These are phyloP conservation scores for Mugil cephalus DNA, from an alignment of 2,113 vertebrate species.

Conservation along the genomic window DNA sequence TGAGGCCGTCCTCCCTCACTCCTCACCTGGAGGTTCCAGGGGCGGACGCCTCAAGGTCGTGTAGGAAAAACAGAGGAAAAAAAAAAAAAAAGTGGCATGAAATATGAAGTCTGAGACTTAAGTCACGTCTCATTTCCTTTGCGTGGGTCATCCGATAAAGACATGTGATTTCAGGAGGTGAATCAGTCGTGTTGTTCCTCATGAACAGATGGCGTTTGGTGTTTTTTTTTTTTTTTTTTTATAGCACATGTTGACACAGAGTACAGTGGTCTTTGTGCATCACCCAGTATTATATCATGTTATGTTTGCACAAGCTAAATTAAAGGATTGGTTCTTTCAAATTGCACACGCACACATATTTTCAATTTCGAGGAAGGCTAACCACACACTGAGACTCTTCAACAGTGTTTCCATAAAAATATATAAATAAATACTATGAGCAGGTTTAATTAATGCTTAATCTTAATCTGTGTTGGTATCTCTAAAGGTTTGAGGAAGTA, in stretches of 20 bases:
- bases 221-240: neutral
- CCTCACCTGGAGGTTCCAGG: constrained; percentile 30
- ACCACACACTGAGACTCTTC: no score
- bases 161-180: constrained; percentile 4
- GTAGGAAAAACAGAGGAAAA: constrained; percentile 37
- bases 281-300: constrained; percentile 24
- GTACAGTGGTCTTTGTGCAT: constrained; percentile 9
- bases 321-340: neutral
- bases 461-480: no score
- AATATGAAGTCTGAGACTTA: neutral
- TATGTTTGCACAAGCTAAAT: constrained; percentile 21
- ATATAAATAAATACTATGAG: neutral
- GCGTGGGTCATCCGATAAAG: constrained; percentile 20
- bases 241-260: constrained; percentile 17
- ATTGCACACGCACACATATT: neutral
- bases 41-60: constrained; percentile 34
- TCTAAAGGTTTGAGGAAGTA: neutral
- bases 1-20: neutral
- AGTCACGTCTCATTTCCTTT: constrained; percentile 24
- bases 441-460: neutral
- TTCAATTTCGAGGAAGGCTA: neutral
- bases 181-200: constrained; percentile 16
- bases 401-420: no score
- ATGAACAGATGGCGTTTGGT: constrained; percentile 14
- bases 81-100: constrained; percentile 9